Conservation (phyloP, 2,113 vertebrate species). For the Hepsetus odoe region DNA sequence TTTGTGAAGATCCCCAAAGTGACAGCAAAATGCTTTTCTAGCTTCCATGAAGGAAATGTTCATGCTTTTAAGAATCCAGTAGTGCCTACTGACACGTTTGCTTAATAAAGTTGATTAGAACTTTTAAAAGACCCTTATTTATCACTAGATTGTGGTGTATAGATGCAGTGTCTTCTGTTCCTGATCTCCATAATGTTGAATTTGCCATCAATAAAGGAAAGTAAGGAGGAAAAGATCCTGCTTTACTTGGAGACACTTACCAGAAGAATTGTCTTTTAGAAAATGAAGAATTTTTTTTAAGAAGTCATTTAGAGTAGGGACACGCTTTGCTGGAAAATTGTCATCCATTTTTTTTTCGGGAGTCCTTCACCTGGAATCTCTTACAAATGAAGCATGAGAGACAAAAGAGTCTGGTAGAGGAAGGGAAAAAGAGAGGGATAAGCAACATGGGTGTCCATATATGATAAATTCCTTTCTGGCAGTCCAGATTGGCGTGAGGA, state of each 20-base stretch:
- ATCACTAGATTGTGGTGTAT: no score
- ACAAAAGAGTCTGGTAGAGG: conserved; percentile 20
- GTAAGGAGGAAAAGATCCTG: not conserved
- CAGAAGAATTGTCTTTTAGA: not conserved
- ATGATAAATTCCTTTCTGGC: no score
- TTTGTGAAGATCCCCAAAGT: not conserved
- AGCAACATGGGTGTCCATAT: conserved; percentile 35
- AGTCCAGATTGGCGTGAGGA: conserved; percentile 46
- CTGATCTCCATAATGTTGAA: not conserved
- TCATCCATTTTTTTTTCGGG: not conserved
- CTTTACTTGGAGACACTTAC: not conserved
- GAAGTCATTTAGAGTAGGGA: not conserved
- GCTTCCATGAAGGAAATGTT: not conserved
- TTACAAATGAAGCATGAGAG: conserved; percentile 27
- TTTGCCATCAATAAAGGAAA: not conserved
- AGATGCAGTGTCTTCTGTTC: not conserved
- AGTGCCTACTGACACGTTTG: no score
- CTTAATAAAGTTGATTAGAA: no score
- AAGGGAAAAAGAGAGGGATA: not conserved
- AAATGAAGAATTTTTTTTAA: not conserved
- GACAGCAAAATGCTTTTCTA: not conserved
- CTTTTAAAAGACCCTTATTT: no score
- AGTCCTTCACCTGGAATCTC: not conserved
- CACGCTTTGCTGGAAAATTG: not conserved
- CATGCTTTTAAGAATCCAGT: not conserved